Evolutionary conservation across 2,888 invertebrate genomes (phyloP).

Genomic region (Yponomeuta sedellus): DNA sequence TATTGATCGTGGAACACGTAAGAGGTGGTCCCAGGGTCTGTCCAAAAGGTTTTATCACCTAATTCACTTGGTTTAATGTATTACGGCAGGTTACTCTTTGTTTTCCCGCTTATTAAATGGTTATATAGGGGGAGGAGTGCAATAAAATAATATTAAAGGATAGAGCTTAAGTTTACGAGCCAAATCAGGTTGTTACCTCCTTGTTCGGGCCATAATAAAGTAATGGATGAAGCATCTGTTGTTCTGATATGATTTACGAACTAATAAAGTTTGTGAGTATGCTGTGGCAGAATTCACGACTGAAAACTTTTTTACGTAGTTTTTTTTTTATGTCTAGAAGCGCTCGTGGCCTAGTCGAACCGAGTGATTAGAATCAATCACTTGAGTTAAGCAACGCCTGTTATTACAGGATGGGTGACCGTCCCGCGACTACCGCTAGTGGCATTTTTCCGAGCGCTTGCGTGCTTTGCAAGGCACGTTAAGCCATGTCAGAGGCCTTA

Average conservation of each 20-base stretch:
- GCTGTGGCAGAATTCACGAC: background rate
- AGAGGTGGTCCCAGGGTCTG: background rate
- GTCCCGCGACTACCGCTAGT: too few species aligned
- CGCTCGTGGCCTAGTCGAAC: too few species aligned
- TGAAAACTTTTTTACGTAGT: too few species aligned
- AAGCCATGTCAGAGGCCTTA: too few species aligned
- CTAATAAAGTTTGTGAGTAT: background rate
- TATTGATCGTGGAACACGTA: slow-evolving; percentile 6
- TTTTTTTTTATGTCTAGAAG: too few species aligned
- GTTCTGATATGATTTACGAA: background rate
- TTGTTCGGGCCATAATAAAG: background rate
- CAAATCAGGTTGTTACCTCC: background rate
- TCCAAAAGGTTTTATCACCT: slow-evolving; percentile 3
- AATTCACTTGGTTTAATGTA: slow-evolving; percentile 4
- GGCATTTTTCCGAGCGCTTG: too few species aligned
- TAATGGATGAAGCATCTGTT: background rate
- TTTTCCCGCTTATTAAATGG: background rate
- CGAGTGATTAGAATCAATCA: too few species aligned
- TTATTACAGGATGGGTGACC: too few species aligned
- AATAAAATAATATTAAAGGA: background rate
- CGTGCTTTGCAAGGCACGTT: too few species aligned
- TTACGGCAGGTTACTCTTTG: background rate
- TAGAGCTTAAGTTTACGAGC: background rate
- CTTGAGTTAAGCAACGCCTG: too few species aligned
- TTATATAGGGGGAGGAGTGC: background rate